Base-by-base conservation (phyloP, 2,113 vertebrate genomes). In the Sardina pilchardus region DNA sequence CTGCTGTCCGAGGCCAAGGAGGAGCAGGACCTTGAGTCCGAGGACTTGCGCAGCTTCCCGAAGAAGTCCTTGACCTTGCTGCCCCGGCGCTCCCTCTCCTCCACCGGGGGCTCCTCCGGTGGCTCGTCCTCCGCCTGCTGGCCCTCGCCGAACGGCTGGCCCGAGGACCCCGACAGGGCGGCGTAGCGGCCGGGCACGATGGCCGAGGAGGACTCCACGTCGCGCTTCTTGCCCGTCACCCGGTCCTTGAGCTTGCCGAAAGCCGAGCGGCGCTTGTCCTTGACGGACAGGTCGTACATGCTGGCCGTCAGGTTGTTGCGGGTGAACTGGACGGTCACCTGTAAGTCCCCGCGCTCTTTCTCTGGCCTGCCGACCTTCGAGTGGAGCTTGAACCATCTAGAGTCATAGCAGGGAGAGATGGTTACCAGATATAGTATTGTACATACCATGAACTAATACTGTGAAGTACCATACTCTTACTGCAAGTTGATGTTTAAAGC, bases 171-270 rank as follows among this genome's bases (percentile, higher is more conserved):
- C 0, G 95, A 94, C 78, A 96, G 89, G 43, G 93, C 94, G 0
- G 94, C 95, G 5, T 91, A 95, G 83, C 94, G 95, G 17, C 98
- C 97, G 0, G 98, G 97, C 48, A 99, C 94, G 53, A 99, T 98
- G 89, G 98, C 98, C 0, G 98, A 99, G 86, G 98, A 97, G 0
- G 98, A 99, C 88, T 99, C 98, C 89, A 97, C 45, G 4, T 99
- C 97, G 0, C 93, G 95, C 92, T 97, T 98, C 93, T 95, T 94
- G 42, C 95, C 97, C 0, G 96, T 97, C 94, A 99, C 92, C 34
- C 98, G 98, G 89, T 99, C 98, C 94, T 97, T 99, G 81, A 99
- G 96, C 92, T 96, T 98, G 12, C 97, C 96, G 0, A 99, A 97
- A 17, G 98, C 95, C 0, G 98, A 99, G 82, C 97, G 97, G 0